Evolutionary conservation across 1,140 invertebrate species (phyloP), one percentile per base, ranked within the genome.

Genomic region (Drosophila kohkoa): DNA sequence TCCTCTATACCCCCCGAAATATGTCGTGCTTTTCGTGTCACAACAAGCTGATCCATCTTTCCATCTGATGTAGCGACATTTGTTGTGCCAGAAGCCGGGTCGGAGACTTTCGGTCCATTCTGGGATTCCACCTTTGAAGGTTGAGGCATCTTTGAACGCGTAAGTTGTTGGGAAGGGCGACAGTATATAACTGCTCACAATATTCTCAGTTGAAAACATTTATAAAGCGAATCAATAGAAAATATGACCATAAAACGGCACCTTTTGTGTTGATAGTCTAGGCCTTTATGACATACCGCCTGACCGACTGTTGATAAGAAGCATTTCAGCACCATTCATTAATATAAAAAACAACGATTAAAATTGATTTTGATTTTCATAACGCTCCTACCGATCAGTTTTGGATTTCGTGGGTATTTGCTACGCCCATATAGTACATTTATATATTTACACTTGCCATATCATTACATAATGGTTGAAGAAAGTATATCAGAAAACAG

Each of bases 271-370:
- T 52, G 70, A 88, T 86, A 77, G 76, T 66, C 75, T 63, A 59
- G 71, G 62, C 71, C 64, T 81, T 86, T 88, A 88, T 87, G 79
- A 68, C 76, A 72, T 64, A 49, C 63, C 64, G 71, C 75, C 65
- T 79, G 72, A 74, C 80, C 76, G 66, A 79, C 77, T 10, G 49
- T 62, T 89, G 86, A 89, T 88, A 87, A 83, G 72, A 46, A 11
- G 1, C 48, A 35, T 70, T 71, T 75, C 70, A 41, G 35, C 48
- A 64, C 32, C 55, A 48, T 48, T 43, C 10, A 67, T 28, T 25
- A 11, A 69, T 65, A 72, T 48, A 69, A 79, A 52, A 89, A 78
- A 78, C 54, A 81, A 69, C 75, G 85, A 89, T 85, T 77, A 82
- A 68, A 51, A 15, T 57, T 57, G 32, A 20, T 57, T 57, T 57